These are phyloP conservation scores for Collichthys lucidus DNA, from an alignment of 2,113 vertebrate species.

Conservation along the genomic window DNA sequence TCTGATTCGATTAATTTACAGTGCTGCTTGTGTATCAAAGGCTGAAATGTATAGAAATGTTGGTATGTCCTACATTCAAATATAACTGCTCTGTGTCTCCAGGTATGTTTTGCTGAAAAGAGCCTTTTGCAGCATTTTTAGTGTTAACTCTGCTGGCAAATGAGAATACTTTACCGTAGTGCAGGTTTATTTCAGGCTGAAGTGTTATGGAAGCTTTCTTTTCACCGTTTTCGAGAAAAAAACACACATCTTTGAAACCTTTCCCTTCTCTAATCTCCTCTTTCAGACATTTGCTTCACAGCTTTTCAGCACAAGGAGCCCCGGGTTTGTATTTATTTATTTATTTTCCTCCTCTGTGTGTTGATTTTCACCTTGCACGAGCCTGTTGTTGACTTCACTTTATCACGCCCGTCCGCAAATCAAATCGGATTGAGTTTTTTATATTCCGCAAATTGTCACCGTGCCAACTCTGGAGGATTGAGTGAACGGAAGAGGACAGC, in stretches of 20 bases:
- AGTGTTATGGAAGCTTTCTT: neutral
- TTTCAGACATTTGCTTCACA: conserved; percentile 2
- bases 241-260: neutral
- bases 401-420: conserved; percentile 20
- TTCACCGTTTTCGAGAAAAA: conserved; percentile 1
- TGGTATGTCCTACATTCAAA: neutral
- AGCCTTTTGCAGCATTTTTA: too few species aligned
- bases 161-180: neutral
- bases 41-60: neutral
- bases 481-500: conserved; percentile 33
- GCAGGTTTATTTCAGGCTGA: neutral
- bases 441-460: conserved; percentile 42
- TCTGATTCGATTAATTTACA: neutral
- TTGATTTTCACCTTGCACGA: neutral
- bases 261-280: neutral
- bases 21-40: neutral
- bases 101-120: too few species aligned
- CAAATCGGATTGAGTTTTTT: conserved; percentile 48
- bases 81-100: too few species aligned
- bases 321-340: neutral
- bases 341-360: neutral
- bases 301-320: conserved; percentile 18
- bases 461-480: conserved; percentile 35
- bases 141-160: neutral
- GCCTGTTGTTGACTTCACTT: neutral